Percentiles rank a stretch among this genome's conserved stretches.
Evolutionary conservation across 2,888 invertebrate genomes (phyloP).

Genomic region (Sinelater perroti): DNA sequence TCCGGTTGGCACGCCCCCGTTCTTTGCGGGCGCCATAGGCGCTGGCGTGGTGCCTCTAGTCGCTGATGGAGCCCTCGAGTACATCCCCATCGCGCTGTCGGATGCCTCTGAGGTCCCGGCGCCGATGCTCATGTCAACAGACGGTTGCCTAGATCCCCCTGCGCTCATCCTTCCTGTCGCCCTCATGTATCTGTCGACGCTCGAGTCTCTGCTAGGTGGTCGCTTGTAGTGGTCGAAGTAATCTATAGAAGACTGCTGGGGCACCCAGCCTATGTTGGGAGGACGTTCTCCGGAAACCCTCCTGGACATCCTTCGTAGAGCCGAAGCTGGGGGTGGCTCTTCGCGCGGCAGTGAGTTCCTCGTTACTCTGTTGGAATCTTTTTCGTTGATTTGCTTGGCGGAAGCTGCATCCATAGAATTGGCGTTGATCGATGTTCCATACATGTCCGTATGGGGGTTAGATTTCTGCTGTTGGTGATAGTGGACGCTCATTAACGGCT

Average conservation of each 20-base stretch:
- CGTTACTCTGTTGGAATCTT: constrained; percentile 40
- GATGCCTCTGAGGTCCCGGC: constrained; percentile 55
- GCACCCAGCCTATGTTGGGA: constrained; percentile 58
- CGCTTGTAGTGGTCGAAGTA: constrained; percentile 95
- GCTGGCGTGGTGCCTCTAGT: constrained; percentile 65
- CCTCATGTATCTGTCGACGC: constrained; percentile 79
- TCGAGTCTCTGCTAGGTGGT: constrained; percentile 87
- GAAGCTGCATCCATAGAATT: constrained; percentile 27
- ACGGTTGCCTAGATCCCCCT: constrained; percentile 77
- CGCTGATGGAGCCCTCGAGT: constrained; percentile 66
- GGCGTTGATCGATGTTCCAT: constrained; percentile 42
- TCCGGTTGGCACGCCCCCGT: constrained; percentile 72
- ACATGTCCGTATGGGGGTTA: constrained; percentile 2
- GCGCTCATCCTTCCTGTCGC: constrained; percentile 69
- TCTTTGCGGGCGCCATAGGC: constrained; percentile 62
- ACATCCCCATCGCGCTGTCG: constrained; percentile 63
- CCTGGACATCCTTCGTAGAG: constrained; percentile 64
- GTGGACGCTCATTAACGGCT: constrained; percentile 37
- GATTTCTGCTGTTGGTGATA: constrained; percentile 24
- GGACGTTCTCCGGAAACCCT: constrained; percentile 61
- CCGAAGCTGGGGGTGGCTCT: constrained; percentile 50
- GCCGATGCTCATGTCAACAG: constrained; percentile 70
- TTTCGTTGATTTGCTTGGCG: constrained; percentile 37
- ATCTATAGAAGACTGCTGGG: constrained; percentile 79
- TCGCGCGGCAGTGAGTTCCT: constrained; percentile 47